A percentile compares a stretch with the other conserved stretches of the same genome.
Conservation (phyloP, 2,888 invertebrate species). For the Agrypnus murinus region DNA sequence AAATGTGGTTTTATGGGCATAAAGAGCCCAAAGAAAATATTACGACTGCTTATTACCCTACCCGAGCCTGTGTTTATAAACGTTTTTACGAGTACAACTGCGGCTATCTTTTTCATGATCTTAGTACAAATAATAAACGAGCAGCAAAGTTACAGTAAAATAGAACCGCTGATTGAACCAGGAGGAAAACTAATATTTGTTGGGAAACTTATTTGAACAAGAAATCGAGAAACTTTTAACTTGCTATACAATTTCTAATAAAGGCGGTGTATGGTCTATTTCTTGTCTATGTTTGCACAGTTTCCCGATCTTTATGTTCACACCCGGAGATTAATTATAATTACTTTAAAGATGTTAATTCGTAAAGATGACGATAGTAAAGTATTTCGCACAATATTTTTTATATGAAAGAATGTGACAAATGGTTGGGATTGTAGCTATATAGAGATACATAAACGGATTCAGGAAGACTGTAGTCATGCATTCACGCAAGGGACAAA, state of each 20-base stretch:
- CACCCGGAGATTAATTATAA: too few relatives aligned
- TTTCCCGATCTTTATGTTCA: neutral
- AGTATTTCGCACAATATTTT: too few relatives aligned
- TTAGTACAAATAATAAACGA: slow-evolving; percentile 4
- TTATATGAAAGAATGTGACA: too few relatives aligned
- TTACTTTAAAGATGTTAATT: too few relatives aligned
- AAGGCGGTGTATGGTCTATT: neutral
- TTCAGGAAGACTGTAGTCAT: too few relatives aligned
- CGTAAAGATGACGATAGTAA: too few relatives aligned
- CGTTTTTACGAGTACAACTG: slow-evolving; percentile 25
- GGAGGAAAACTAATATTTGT: neutral
- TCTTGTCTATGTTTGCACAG: neutral
- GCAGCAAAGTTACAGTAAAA: neutral
- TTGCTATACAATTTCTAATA: neutral
- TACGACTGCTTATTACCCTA: slow-evolving; percentile 22
- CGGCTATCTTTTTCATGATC: slow-evolving; percentile 10
- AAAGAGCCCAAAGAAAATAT: slow-evolving; percentile 25
- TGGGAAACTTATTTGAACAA: neutral
- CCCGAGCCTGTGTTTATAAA: slow-evolving; percentile 24
- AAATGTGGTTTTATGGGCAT: slow-evolving; percentile 22
- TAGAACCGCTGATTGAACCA: neutral
- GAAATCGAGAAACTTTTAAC: neutral
- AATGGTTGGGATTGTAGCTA: too few relatives aligned
- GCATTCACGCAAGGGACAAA: too few relatives aligned
- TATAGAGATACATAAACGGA: too few relatives aligned